Evolutionary conservation across 2,888 invertebrate genomes (phyloP).

Genomic region (Myopa testacea): DNA sequence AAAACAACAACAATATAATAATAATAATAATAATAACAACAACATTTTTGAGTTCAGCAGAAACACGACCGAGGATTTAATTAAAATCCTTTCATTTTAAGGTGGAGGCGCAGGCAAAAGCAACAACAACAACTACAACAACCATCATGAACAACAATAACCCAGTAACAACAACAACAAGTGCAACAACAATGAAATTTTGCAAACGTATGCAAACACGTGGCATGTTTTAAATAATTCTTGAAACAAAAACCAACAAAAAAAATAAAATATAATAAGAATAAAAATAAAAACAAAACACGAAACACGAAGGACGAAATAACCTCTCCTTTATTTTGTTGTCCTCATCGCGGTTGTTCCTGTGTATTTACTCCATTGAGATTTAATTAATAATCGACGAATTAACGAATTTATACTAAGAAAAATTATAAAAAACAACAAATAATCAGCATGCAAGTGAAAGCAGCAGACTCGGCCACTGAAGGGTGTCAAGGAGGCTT

Average conservation of each 20-base stretch:
- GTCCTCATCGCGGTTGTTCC: not conserved
- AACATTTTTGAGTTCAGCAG: not conserved
- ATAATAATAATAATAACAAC: not conserved
- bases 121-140: not conserved
- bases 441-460: no score
- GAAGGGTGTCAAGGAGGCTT: no score
- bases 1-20: not conserved
- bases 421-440: not conserved
- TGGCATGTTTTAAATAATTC: no score
- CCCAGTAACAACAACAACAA: not conserved
- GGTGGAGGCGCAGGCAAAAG: no score
- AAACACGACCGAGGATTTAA: not conserved
- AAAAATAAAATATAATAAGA: not conserved
- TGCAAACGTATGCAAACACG: not conserved
- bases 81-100: conserved; percentile 23
- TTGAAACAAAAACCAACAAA: not conserved
- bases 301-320: no score
- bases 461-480: no score
- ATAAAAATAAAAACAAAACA: not conserved
- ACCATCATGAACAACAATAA: not conserved
- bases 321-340: not conserved
- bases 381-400: conserved; percentile 36
- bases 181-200: not conserved
- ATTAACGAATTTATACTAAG: not conserved
- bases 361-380: not conserved